phyloP scores from a whole-genome alignment of 2,888 invertebrate species.

The Tenthredo notha region DNA sequence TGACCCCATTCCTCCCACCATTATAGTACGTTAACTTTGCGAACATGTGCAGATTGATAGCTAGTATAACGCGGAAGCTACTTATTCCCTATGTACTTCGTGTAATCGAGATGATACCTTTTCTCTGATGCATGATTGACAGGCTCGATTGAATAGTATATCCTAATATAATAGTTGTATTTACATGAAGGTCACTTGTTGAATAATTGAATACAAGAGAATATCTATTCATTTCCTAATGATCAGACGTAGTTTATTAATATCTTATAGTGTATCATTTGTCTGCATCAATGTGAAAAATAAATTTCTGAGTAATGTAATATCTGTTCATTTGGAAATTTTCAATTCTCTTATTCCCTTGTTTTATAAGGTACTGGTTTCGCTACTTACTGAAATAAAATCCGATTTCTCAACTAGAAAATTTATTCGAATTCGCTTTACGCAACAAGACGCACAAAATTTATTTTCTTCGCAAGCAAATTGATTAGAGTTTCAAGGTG shows the following conservation, averaged over 20 bases:
- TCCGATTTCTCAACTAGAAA: neutral
- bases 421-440: neutral
- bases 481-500: neutral
- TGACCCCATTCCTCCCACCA: constrained; percentile 42
- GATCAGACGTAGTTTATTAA: neutral
- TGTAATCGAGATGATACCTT: neutral
- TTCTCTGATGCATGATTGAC: neutral
- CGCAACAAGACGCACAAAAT: neutral
- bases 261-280: neutral
- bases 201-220: neutral
- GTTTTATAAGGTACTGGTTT: neutral
- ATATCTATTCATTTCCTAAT: neutral
- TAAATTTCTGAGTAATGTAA: neutral
- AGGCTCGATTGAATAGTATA: too few species aligned
- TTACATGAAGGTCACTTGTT: neutral
- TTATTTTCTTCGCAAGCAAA: neutral
- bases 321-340: neutral
- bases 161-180: neutral
- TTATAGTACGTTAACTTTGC: neutral
- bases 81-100: too few species aligned
- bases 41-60: constrained; percentile 17
- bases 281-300: neutral
- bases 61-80: neutral
- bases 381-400: neutral
- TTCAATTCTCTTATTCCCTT: neutral